A percentile compares a stretch with the other conserved stretches of the same genome.
Conservation (phyloP, 2,113 vertebrate species). For the Polypterus senegalus region DNA sequence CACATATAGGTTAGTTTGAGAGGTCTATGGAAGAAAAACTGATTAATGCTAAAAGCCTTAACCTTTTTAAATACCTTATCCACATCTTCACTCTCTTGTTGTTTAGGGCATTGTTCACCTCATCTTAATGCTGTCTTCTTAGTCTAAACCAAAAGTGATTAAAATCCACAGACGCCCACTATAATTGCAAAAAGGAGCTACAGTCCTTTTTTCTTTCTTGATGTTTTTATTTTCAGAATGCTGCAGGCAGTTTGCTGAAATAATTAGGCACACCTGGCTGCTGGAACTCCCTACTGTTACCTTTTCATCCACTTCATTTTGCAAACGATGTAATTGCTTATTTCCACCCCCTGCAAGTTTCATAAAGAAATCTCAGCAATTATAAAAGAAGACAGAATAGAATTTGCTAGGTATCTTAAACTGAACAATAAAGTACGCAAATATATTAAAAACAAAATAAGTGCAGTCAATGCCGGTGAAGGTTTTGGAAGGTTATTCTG, state of each 20-base stretch:
- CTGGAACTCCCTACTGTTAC: background rate
- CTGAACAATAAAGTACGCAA: too few relatives aligned
- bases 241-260: background rate
- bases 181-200: background rate
- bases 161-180: constrained; percentile 3
- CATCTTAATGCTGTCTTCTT: constrained; percentile 1
- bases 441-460: too few relatives aligned
- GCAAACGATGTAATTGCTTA: background rate
- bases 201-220: background rate
- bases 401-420: too few relatives aligned
- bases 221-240: background rate
- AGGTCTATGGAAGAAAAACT: too few relatives aligned
- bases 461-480: too few relatives aligned
- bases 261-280: constrained; percentile 5
- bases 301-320: constrained; percentile 5
- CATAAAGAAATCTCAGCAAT: background rate
- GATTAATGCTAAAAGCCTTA: too few relatives aligned
- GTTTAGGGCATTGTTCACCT: background rate
- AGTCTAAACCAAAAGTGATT: background rate
- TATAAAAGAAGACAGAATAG: too few relatives aligned
- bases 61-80: too few relatives aligned
- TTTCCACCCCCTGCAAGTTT: background rate
- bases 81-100: too few relatives aligned
- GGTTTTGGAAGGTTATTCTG: too few relatives aligned
- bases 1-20: too few relatives aligned